Base-by-base conservation (phyloP, 2,888 invertebrate genomes). In the Blera fallax region DNA sequence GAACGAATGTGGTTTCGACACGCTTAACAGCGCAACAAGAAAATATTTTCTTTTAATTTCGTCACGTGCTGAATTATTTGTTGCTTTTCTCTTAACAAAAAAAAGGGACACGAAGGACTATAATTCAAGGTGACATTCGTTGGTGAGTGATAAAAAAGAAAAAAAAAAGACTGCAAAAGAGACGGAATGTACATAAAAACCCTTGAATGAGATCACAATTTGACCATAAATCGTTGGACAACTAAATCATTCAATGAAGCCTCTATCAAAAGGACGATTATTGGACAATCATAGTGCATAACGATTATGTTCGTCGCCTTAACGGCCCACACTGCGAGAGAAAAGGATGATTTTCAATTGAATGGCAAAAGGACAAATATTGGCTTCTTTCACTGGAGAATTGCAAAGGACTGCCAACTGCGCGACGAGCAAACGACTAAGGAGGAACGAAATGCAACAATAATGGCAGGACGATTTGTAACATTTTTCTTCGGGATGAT, bases 201-300 rank as follows among this genome's bases (percentile, higher is more conserved):
- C n/a, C 32, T 29, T 45, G 10, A 50, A 54, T 8, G 34, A 27
- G 5, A 43, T 21, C 27, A 27, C 37, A 60, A 69, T 50, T 64
- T 45, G 29, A 52, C 48, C 14, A 62, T 83, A 83, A 78, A 78
- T 83, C 73, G 48, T 69, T 54, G 14, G 48, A 24, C 56, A 21
- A 80, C 1, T 73, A 67, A 62, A 62, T 67, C 52, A 70, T 69
- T 80, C 74, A 74, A 70, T 64, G 43, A 72, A 77, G 29, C 43
- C 70, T 18, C 76, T 60, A 54, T 70, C 80, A 81, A 54, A 72
- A 40, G 64, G 40, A 76, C 67, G 81, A 85, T 85, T 85, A 85
- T 85, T 67, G 81, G 81, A 58, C 85, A 52, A 85, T 85, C 65
- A 85, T 70, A 77, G 81, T 76, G 76, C 76, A 85, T 85, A 85